These are phyloP conservation scores for Pachycephus smyrnensis DNA, from an alignment of 2,888 invertebrate genomes.

Conservation along the genomic window DNA sequence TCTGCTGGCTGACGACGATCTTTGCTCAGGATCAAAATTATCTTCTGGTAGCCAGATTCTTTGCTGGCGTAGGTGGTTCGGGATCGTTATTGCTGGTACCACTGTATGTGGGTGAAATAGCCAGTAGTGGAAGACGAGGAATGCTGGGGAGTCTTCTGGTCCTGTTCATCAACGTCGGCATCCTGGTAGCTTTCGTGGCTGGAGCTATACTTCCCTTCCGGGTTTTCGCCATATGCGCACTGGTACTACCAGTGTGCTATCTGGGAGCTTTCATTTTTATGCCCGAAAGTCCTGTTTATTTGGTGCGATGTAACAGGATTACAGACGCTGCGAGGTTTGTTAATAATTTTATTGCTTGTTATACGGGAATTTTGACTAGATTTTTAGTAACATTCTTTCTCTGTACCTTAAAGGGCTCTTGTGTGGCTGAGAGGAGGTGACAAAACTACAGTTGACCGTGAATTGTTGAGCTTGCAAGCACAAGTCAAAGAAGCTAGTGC, in stretches of 20 bases:
- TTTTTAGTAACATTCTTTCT: not conserved
- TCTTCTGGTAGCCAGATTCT: conserved; percentile 70
- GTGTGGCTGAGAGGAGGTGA: conserved; percentile 54
- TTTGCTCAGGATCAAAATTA: conserved; percentile 66
- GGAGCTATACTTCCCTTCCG: conserved; percentile 68
- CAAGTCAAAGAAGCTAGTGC: conserved; percentile 41
- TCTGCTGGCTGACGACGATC: conserved; percentile 73
- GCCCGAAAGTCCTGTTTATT: conserved; percentile 71
- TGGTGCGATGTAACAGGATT: conserved; percentile 58
- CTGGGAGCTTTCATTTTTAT: conserved; percentile 64
- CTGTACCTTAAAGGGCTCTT: conserved; percentile 43
- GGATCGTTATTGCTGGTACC: conserved; percentile 71
- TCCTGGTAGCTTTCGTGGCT: conserved; percentile 61
- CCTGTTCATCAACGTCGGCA: conserved; percentile 67
- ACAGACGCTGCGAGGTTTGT: conserved; percentile 64
- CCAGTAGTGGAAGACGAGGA: conserved; percentile 70
- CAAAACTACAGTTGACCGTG: conserved; percentile 45
- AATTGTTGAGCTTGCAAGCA: conserved; percentile 47
- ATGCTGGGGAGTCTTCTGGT: conserved; percentile 70
- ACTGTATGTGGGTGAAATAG: conserved; percentile 75
- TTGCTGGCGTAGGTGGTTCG: conserved; percentile 73
- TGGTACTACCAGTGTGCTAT: conserved; percentile 64
- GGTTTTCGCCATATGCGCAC: conserved; percentile 63
- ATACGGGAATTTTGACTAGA: not conserved
- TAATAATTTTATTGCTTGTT: conserved; percentile 39